phyloP scores from a whole-genome alignment of 2,113 vertebrate species.

The Silurus asotus region DNA sequence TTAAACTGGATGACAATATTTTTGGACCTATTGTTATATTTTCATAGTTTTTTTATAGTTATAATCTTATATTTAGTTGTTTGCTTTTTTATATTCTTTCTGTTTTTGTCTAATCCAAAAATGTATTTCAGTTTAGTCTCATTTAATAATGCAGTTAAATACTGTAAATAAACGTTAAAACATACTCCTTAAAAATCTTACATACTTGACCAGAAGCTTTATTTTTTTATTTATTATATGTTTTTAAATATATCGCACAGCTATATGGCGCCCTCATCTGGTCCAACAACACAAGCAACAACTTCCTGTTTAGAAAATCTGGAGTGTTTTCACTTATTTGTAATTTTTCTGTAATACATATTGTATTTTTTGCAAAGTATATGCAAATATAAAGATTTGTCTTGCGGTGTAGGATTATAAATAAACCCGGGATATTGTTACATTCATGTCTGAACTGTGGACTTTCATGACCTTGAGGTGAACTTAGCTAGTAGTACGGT shows the following conservation, averaged over 20 bases:
- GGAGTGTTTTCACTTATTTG: too few relatives aligned
- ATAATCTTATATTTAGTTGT: not conserved
- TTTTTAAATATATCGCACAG: not conserved
- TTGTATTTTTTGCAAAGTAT: not conserved
- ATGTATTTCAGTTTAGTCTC: not conserved
- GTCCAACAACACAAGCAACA: not conserved
- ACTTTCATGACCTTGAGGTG: not conserved
- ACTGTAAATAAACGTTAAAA: not conserved
- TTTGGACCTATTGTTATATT: not conserved
- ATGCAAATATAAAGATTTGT: not conserved
- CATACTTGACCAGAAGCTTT: not conserved
- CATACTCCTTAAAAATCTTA: not conserved
- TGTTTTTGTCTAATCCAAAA: not conserved
- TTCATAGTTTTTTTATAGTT: not conserved
- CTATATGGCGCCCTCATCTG: constrained; percentile 19
- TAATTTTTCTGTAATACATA: not conserved
- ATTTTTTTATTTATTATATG: too few relatives aligned
- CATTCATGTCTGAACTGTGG: not conserved
- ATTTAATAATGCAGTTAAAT: not conserved
- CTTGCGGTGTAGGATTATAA: not conserved
- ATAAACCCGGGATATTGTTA: not conserved
- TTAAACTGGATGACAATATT: not conserved
- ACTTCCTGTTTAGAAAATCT: not conserved
- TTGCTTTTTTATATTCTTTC: not conserved
- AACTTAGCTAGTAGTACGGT: not conserved